Evolutionary conservation across 2,113 vertebrate genomes (phyloP).

Genomic region (Alectura lathami): DNA sequence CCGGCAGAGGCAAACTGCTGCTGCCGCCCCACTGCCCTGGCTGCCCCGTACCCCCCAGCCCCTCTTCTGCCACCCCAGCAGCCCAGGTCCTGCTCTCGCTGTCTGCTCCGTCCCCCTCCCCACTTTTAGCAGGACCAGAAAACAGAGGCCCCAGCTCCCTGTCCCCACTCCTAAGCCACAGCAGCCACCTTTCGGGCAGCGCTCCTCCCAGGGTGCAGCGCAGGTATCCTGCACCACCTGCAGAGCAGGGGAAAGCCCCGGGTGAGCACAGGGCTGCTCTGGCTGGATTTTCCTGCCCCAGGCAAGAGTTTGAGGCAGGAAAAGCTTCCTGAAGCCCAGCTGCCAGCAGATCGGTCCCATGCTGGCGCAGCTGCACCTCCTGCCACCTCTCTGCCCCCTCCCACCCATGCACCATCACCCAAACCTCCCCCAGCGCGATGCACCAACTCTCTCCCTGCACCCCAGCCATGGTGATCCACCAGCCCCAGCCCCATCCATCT

Average conservation of each 20-base stretch:
- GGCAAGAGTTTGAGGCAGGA: background rate
- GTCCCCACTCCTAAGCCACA: background rate
- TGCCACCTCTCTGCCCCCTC: background rate
- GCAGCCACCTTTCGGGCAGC: background rate
- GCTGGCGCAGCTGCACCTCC: background rate
- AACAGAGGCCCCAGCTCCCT: fast-evolving
- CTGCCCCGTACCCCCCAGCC: fast-evolving
- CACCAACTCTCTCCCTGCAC: background rate
- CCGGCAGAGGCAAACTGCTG: background rate
- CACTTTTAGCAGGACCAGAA: background rate
- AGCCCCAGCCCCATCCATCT: background rate
- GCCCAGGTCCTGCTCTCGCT: background rate
- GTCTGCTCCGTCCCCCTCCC: background rate
- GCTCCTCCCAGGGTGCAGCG: background rate
- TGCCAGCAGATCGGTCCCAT: background rate
- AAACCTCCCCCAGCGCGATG: fast-evolving
- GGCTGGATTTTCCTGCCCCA: background rate
- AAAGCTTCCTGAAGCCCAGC: background rate
- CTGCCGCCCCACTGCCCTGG: background rate
- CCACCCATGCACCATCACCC: fast-evolving
- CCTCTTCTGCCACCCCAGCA: background rate
- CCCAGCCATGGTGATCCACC: background rate
- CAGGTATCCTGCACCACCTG: background rate
- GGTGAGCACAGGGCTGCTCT: background rate
- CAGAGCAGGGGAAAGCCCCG: background rate